Base-by-base conservation (phyloP, 2,888 invertebrate genomes). In the Coelopa pilipes region DNA sequence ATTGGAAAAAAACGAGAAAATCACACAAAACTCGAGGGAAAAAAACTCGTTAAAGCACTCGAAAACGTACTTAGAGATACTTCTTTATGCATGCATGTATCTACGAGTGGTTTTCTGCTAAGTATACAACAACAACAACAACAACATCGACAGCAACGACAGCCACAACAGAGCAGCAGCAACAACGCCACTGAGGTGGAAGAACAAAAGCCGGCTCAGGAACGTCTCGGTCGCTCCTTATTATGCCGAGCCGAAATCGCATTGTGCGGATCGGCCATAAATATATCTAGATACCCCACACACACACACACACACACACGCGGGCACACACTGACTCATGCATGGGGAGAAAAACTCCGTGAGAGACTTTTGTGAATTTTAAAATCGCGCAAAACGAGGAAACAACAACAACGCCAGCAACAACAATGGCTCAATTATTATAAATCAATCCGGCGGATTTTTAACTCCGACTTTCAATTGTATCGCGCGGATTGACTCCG, bases 381-480 rank as follows among this genome's bases (percentile, higher is more conserved):
- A 59, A 59, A 19, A 59, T 59, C 19, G 2, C 7, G 34, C 7
- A 34, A 34, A 34, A 34, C 7, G 34, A 34, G 34, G n/a, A 34
- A 34, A 34, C 53, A 53, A 11, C 53, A 53, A 13, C 13, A 53
- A 49, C 13, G 49, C n/a, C 13, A 49, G 66, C n/a, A 17, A 34
- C n/a, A 50, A 50, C 19, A 19, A 66, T 49, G 60, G 45, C n/a
- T 72, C 73, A 73, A 73, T 73, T 73, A 73, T 63, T 68, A 69
- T 73, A 73, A 73, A 73, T 73, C 73, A 69, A 73, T 73, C 73
- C 62, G 69, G 65, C 45, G 15, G 65, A 65, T 65, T 45, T 55
- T 71, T 71, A 71, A 71, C 63, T 63, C 55, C 71, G 65, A 65
- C 63, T 63, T 71, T 71, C 71, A 19, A 71, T 63, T 65, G 71